Evolutionary conservation across 2,888 invertebrate genomes (phyloP).

Genomic region (Cyclophora albipunctata): DNA sequence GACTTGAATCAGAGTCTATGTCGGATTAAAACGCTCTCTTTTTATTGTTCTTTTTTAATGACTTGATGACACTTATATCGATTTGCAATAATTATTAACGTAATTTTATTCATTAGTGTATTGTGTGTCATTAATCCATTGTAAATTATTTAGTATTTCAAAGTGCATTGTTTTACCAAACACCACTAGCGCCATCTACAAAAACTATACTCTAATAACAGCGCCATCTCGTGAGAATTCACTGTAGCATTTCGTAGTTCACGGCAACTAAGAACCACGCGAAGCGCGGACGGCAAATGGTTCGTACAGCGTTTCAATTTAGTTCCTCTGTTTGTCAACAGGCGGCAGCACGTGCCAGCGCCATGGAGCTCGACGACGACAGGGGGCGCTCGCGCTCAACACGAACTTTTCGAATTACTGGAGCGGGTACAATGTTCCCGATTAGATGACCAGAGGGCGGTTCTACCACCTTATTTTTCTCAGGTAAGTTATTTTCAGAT

Average conservation of each 20-base stretch:
- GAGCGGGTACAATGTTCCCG: conserved; percentile 96
- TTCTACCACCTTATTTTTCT: conserved; percentile 92
- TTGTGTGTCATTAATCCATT: too few relatives aligned
- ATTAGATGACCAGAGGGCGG: conserved; percentile 97
- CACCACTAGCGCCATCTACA: too few relatives aligned
- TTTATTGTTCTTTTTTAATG: too few relatives aligned
- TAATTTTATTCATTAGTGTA: too few relatives aligned
- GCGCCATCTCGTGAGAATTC: conserved; percentile 2
- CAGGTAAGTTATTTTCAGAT: conserved; percentile 77
- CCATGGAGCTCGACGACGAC: conserved; percentile 73
- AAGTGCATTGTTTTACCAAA: too few relatives aligned
- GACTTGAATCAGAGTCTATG: not conserved
- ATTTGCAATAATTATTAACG: too few relatives aligned
- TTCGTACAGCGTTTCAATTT: not conserved
- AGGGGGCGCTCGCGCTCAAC: conserved; percentile 73
- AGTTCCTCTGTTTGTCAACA: conserved; percentile 46
- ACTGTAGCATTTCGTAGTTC: too few relatives aligned
- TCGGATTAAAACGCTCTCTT: too few relatives aligned
- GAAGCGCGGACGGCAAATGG: too few relatives aligned
- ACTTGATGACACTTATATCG: too few relatives aligned
- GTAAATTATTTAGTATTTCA: too few relatives aligned
- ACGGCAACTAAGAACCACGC: too few relatives aligned
- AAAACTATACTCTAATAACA: not conserved
- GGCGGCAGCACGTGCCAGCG: conserved; percentile 80
- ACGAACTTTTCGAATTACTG: conserved; percentile 94